Conservation (phyloP, 2,797 vertebrate genomes). For the Tapera naevia region DNA sequence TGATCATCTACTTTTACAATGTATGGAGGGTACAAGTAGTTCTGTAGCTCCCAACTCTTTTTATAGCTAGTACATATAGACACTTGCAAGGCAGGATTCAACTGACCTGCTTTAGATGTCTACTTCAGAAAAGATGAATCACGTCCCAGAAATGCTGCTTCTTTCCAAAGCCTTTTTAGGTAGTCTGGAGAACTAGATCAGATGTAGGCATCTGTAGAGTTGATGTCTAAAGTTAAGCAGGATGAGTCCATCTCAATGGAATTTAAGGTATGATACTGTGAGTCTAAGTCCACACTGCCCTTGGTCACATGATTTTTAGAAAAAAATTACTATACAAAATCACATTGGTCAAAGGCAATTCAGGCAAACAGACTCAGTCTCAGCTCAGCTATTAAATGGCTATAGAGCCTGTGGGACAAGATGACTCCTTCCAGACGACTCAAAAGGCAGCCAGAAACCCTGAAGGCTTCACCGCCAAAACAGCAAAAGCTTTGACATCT, state of each 20-base stretch:
- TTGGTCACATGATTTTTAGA: accelerated
- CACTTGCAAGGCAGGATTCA: background rate
- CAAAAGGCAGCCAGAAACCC: background rate
- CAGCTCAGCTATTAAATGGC: background rate
- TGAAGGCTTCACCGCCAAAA: background rate
- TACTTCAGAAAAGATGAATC: background rate
- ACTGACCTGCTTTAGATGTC: background rate
- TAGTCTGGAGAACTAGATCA: background rate
- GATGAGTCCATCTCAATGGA: background rate
- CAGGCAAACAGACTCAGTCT: background rate
- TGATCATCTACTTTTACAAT: background rate
- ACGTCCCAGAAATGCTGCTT: background rate
- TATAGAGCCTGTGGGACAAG: background rate
- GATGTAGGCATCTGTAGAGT: background rate
- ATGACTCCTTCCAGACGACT: background rate
- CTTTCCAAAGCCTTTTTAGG: background rate
- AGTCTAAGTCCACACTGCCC: background rate
- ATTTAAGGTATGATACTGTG: background rate
- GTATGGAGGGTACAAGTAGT: accelerated
- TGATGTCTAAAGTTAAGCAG: background rate
- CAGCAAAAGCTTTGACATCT: background rate
- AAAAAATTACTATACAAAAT: background rate
- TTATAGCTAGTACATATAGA: background rate
- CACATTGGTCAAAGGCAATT: background rate
- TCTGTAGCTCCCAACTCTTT: background rate